Percentiles rank a stretch among this genome's conserved stretches.
phyloP scores from a whole-genome alignment of 2,113 vertebrate species.

The Ptyas mucosa region DNA sequence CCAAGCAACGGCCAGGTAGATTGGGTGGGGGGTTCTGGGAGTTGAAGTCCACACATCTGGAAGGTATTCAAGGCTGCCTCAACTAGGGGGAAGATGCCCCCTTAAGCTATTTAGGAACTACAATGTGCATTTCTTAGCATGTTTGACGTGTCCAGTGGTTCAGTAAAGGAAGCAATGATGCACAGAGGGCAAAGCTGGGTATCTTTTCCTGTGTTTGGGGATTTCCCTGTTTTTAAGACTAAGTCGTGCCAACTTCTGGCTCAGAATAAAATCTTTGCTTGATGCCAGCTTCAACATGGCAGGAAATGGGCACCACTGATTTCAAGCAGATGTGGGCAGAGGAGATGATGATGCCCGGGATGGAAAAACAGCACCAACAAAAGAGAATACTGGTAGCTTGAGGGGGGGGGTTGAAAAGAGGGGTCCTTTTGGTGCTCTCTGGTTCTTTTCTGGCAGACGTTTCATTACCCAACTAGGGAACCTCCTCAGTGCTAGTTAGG shows the following conservation, averaged over 20 bases:
- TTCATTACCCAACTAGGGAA: background rate
- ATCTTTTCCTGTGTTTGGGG: background rate
- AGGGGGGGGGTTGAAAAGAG: background rate
- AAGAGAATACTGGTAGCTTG: background rate
- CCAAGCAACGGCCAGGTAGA: background rate
- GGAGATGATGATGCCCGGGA: background rate
- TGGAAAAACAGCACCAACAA: background rate
- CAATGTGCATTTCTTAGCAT: background rate
- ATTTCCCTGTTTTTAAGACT: background rate
- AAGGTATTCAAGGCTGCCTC: background rate
- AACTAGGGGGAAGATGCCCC: background rate
- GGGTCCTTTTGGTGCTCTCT: background rate
- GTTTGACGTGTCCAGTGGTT: background rate
- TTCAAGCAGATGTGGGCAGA: background rate
- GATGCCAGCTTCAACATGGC: background rate
- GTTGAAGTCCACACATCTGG: background rate
- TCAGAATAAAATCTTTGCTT: background rate
- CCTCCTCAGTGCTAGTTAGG: too few relatives aligned
- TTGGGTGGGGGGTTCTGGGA: background rate
- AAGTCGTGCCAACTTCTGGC: background rate
- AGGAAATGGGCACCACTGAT: background rate
- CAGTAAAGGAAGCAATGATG: background rate
- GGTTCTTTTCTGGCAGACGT: background rate
- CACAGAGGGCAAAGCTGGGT: background rate
- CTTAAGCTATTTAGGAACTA: background rate